Base-by-base conservation (phyloP, 2,888 invertebrate species). In the Gari tellinella region DNA sequence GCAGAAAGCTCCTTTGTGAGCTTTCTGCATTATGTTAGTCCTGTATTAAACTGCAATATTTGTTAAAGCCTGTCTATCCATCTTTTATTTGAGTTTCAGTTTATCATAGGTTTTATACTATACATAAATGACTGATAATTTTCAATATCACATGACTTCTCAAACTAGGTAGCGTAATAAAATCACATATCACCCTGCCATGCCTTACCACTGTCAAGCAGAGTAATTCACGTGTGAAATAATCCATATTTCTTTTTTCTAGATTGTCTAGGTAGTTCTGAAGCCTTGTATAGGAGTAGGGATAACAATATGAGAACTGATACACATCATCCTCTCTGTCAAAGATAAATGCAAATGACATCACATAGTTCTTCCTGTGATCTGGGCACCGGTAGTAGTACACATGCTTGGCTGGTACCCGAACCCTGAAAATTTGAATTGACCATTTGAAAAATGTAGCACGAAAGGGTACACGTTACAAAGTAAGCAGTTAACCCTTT, bases 251-350 rank as follows among this genome's bases (percentile, higher is more conserved):
- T 88, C 91, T 94, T 93, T 73, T 94, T 87, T 96, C 95, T 72
- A 97, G 93, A 80, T 94, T 92, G 41, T 95, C 95, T 77, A 99
- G 93, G 92, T 97, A 96, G 46, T 95, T 95, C 92, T 98, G 96
- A 57, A 97, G 94, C 62, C 96, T 94, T 0, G 97, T 96, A 92
- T 98, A 99, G n/a, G 98, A 97, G 91, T 99, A 99, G 0, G 99
- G 99, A 73, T 96, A 97, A 26, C 96, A 96, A 86, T 99, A 94
- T 1, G 97, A 95, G 92, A 99, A 99, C 91, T 99, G 98, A 90
- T 97, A 99, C 1, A 97, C 95, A 88, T 99, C 98, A 84, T 97
- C 97, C 90, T 98, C 98, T 63, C 95, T 95, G 92, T 99, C 99
- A 90, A 99, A 99, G 25, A 96, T 95, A 91, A 99, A 99, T 0